phyloP scores from a whole-genome alignment of 2,797 vertebrate genomes.

The Agapornis canus region DNA sequence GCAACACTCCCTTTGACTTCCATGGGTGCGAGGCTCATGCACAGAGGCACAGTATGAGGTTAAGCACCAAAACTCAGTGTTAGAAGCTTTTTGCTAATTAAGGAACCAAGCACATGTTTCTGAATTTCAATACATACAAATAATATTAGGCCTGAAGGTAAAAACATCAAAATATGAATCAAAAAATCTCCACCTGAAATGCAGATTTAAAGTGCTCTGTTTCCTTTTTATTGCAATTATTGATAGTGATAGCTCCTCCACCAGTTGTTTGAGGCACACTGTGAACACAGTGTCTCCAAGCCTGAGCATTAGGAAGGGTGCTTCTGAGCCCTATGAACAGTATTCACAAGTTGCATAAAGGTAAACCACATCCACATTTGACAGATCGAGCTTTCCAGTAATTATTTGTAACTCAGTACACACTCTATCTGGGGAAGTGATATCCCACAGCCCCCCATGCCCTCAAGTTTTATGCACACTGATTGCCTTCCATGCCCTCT shows the following conservation, averaged over 20 bases:
- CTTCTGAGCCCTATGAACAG: background rate
- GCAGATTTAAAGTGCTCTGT: background rate
- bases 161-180: background rate
- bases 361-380: background rate
- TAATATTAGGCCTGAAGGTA: background rate
- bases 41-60: background rate
- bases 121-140: background rate
- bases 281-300: background rate
- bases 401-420: background rate
- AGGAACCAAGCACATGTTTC: background rate
- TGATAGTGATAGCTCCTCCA: background rate
- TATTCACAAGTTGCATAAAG: background rate
- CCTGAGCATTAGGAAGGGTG: background rate
- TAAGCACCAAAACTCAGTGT: background rate
- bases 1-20: background rate
- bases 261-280: background rate
- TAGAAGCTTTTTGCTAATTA: background rate
- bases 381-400: background rate
- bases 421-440: background rate
- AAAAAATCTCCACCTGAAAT: background rate
- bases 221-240: background rate
- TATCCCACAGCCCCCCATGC: background rate
- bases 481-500: background rate
- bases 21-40: rapidly evolving
- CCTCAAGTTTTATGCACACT: background rate